These are phyloP conservation scores for Sebastes kiyomatsui DNA, from an alignment of 2,797 vertebrate species.

Conservation along the genomic window DNA sequence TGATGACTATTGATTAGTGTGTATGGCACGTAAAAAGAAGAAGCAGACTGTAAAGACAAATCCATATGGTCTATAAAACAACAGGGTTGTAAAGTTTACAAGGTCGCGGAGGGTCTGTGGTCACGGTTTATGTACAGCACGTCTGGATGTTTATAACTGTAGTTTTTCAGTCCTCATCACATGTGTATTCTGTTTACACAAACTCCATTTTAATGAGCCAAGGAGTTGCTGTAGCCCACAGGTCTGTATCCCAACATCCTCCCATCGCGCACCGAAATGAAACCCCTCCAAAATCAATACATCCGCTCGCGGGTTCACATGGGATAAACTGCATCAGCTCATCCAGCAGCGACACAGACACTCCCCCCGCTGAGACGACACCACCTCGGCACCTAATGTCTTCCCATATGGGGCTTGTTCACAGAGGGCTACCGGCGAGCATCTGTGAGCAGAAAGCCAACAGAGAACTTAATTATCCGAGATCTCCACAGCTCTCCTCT, in stretches of 20 bases:
- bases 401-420: slow-evolving; percentile 3
- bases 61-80: slow-evolving; percentile 15
- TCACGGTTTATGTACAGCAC: neutral
- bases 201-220: neutral
- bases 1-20: neutral
- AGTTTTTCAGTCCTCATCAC: neutral
- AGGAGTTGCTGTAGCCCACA: neutral
- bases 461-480: slow-evolving; percentile 47
- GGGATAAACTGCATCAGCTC: slow-evolving; percentile 25
- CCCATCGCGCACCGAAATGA: slow-evolving; percentile 25
- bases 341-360: slow-evolving; percentile 16
- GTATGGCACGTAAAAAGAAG: neutral
- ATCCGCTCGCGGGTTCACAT: slow-evolving; percentile 19
- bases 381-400: slow-evolving; percentile 28
- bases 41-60: slow-evolving; percentile 5
- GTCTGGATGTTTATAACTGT: neutral
- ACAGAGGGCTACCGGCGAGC: neutral
- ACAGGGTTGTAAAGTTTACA: slow-evolving; percentile 28
- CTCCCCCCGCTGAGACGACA: slow-evolving; percentile 21
- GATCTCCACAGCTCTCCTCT: slow-evolving; percentile 15
- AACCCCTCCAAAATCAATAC: slow-evolving; percentile 58
- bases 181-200: neutral
- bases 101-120: neutral
- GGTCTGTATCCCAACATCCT: neutral
- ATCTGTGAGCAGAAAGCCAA: slow-evolving; percentile 10